Percentiles rank a stretch among this genome's conserved stretches.
phyloP scores from a whole-genome alignment of 1,140 invertebrate genomes.

The Leptestheria dahalacensis region DNA sequence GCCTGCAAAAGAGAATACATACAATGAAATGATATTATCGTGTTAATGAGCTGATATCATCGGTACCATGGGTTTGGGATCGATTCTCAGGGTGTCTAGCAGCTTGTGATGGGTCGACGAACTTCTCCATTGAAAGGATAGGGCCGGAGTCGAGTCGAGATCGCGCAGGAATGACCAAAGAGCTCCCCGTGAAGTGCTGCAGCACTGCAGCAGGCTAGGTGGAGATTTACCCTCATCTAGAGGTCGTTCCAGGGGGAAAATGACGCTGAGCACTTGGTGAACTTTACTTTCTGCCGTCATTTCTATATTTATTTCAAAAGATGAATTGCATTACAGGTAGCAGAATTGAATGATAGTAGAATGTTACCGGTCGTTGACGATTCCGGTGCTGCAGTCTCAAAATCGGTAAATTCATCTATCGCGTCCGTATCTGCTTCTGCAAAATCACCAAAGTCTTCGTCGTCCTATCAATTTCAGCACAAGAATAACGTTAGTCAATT shows the following conservation, averaged over 20 bases:
- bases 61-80: not conserved
- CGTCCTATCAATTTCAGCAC: not conserved
- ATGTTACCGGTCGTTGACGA: too few species aligned
- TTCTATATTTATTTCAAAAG: too few species aligned
- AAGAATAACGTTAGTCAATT: too few species aligned
- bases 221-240: not conserved
- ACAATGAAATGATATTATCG: not conserved
- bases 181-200: not conserved
- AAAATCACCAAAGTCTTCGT: not conserved
- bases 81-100: not conserved
- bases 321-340: too few species aligned
- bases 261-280: not conserved
- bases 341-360: too few species aligned
- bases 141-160: not conserved
- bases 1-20: not conserved
- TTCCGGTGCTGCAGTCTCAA: not conserved
- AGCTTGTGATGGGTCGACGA: not conserved
- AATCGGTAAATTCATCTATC: not conserved
- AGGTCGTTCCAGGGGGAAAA: not conserved
- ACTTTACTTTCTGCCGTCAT: not conserved
- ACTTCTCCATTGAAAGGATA: not conserved
- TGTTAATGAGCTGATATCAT: not conserved
- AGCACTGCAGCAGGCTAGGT: not conserved
- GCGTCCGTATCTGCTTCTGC: too few species aligned
- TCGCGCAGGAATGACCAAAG: not conserved